phyloP scores from a whole-genome alignment of 2,888 invertebrate genomes.

The Scaptomyza caliginosa region DNA sequence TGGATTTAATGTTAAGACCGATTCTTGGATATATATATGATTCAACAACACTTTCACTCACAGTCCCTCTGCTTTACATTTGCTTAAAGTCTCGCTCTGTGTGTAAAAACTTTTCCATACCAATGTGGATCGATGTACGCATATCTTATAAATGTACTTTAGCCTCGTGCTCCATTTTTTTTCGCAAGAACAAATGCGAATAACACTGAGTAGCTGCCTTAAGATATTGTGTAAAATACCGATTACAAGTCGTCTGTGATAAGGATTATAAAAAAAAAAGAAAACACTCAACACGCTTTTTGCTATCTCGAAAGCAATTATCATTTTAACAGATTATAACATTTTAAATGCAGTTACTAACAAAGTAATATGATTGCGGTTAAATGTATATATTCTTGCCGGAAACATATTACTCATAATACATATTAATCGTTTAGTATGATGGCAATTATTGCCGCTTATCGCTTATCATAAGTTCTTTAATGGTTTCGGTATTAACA shows the following conservation, averaged over 20 bases:
- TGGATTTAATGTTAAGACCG: constrained; percentile 13
- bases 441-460: constrained; percentile 24
- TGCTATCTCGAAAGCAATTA: constrained; percentile 20
- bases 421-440: constrained; percentile 31
- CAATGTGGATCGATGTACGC: constrained; percentile 37
- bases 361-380: not conserved
- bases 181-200: constrained; percentile 27
- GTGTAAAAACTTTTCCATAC: constrained; percentile 32
- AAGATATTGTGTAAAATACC: constrained; percentile 17
- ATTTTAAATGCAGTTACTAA: constrained; percentile 14
- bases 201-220: constrained; percentile 11
- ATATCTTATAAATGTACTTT: constrained; percentile 38
- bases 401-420: constrained; percentile 9
- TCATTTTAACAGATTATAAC: constrained; percentile 33
- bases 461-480: constrained; percentile 12
- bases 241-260: constrained; percentile 5
- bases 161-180: constrained; percentile 48
- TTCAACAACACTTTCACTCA: not conserved
- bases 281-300: constrained; percentile 26
- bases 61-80: constrained; percentile 5
- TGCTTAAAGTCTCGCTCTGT: constrained; percentile 14
- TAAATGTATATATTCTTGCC: not conserved
- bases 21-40: constrained; percentile 7
- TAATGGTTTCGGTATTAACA: constrained; percentile 10
- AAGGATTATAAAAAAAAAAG: constrained; percentile 1